Evolutionary conservation across 2,888 invertebrate genomes (phyloP), one percentile per base, ranked within the genome.

Genomic region (Phyllotreta striolata): DNA sequence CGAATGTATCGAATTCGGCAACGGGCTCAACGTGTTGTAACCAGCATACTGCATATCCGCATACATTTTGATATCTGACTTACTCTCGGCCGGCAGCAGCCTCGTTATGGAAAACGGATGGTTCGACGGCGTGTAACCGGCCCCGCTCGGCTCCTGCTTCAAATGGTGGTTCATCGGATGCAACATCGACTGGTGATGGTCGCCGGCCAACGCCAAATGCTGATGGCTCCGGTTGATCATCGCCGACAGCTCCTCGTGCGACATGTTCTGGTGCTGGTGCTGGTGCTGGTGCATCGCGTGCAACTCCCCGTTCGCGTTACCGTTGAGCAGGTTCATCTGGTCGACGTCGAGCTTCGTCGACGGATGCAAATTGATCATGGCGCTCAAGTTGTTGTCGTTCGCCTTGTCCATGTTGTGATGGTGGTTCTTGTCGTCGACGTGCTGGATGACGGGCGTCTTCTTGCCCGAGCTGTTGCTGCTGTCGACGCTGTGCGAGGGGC

Each of bases 51-150:
- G 86, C 83, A 91, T 92, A 78, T 92, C 94, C 0, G 73, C 72
- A 84, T 95, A 95, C 92, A 95, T 93, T 83, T 95, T 95, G 75
- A 94, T 89, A 83, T 95, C 95, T 71, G 93, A 86, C 82, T 95
- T 94, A 71, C 91, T 90, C 81, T 93, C 93, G 57, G 90, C 88
- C 59, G 96, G 95, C 77, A 97, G 87, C 79, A 97, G 86, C 81
- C 95, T 90, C 76, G 93, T 95, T 82, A 97, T 97, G 81, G 95
- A 95, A 85, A 97, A 97, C 24, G 96, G 96, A 80, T 95, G 96
- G 80, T 88, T 92, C 71, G 92, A 89, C 10, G 92, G 91, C 64
- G 93, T 91, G 78, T 92, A 92, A n/a, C n/a, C n/a, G n/a, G n/a
- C n/a, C 43, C 80, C 80, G 5, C 79, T 69, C 1, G 81, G 81